Percentiles rank a stretch among this genome's conserved stretches.
These are phyloP conservation scores for Drosophila ficusphila DNA, from an alignment of 1,140 invertebrate genomes.

Conservation along the genomic window DNA sequence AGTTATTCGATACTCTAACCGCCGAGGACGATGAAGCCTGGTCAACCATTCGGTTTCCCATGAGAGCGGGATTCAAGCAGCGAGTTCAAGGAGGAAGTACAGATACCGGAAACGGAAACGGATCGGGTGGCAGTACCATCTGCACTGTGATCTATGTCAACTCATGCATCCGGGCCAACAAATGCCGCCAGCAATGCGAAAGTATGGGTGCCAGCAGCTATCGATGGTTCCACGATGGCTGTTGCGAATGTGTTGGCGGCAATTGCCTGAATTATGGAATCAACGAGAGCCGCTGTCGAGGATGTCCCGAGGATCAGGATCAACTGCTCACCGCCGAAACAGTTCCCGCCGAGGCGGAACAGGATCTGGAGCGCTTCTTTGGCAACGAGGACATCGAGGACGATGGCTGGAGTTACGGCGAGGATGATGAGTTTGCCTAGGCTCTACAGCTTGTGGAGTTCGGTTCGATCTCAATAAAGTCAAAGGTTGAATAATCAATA, in stretches of 20 bases:
- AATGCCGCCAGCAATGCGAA: slow-evolving; percentile 86
- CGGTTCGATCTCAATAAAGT: no score
- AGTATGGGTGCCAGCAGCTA: slow-evolving; percentile 83
- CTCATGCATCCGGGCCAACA: slow-evolving; percentile 94
- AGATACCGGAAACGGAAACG: not conserved
- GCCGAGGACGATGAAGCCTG: slow-evolving; percentile 91
- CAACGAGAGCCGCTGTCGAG: slow-evolving; percentile 88
- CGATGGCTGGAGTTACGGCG: slow-evolving; percentile 67
- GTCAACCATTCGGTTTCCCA: slow-evolving; percentile 90
- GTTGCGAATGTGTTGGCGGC: slow-evolving; percentile 96
- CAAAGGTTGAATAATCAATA: no score
- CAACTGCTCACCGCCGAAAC: slow-evolving; percentile 34
- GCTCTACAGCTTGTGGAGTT: no score
- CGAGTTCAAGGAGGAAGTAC: slow-evolving; percentile 39
- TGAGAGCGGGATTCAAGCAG: slow-evolving; percentile 57
- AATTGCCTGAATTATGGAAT: slow-evolving; percentile 96
- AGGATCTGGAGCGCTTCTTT: slow-evolving; percentile 54
- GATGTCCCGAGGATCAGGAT: slow-evolving; percentile 72
- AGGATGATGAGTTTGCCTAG: slow-evolving; percentile 47
- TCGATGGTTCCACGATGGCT: slow-evolving; percentile 97
- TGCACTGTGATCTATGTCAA: slow-evolving; percentile 97
- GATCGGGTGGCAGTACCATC: slow-evolving; percentile 90
- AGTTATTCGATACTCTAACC: slow-evolving; percentile 93
- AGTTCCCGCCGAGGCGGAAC: slow-evolving; percentile 36
- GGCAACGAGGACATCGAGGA: slow-evolving; percentile 60